phyloP scores from a whole-genome alignment of 1,140 invertebrate genomes.

The Acromyrmex charruanus region DNA sequence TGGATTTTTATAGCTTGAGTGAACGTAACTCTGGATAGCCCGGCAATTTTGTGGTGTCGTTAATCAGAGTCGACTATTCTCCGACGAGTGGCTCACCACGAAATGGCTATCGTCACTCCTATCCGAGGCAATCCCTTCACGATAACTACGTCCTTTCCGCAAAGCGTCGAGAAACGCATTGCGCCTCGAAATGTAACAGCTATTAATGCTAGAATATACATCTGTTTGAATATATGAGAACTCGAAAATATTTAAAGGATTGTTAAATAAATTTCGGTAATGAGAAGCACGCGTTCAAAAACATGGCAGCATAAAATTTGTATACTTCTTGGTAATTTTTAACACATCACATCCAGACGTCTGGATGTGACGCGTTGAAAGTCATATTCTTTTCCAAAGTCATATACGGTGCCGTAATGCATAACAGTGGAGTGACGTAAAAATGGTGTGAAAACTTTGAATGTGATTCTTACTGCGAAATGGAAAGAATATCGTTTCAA shows the following conservation, averaged over 20 bases:
- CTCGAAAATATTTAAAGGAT: neutral
- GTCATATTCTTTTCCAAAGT: neutral
- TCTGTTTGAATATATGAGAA: neutral
- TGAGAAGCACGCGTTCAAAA: neutral
- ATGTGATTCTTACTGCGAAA: neutral
- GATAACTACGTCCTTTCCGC: conserved; percentile 14
- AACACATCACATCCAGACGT: neutral
- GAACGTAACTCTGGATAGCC: conserved; percentile 34
- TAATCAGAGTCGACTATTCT: conserved; percentile 44
- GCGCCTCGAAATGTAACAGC: neutral
- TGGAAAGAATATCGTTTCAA: neutral
- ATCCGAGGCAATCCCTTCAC: conserved; percentile 12
- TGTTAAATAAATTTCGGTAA: neutral
- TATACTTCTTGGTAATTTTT: neutral
- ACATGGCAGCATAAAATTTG: neutral
- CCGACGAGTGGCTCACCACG: conserved; percentile 19
- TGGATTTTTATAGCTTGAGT: conserved; percentile 13
- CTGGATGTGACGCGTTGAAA: neutral
- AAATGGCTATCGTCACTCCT: conserved; percentile 40
- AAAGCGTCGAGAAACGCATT: neutral
- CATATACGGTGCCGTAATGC: conserved; percentile 7
- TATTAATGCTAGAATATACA: neutral
- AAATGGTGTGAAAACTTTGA: neutral
- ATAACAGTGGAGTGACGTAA: neutral
- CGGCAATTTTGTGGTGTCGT: conserved; percentile 31